A percentile compares a stretch with the other conserved stretches of the same genome.
Conservation (phyloP, 2,113 vertebrate genomes). For the Silurus meridionalis region DNA sequence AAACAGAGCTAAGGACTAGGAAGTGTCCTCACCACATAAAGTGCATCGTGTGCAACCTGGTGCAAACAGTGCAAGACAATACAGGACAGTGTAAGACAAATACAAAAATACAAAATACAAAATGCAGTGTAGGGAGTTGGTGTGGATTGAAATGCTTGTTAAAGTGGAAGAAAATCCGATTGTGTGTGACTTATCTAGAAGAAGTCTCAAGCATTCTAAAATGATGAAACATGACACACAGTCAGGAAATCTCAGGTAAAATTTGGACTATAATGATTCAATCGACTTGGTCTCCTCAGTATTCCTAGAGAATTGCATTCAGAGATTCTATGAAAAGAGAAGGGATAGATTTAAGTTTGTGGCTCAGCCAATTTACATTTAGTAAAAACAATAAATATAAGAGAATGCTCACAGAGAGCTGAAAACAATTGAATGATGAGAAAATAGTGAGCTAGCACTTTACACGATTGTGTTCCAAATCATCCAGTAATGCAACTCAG, state of each 20-base stretch:
- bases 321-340: background rate
- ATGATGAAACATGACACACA: slow-evolving; percentile 6
- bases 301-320: background rate
- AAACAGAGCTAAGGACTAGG: too few species aligned
- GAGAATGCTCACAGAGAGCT: background rate
- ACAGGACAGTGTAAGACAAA: too few species aligned
- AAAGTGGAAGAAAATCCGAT: background rate
- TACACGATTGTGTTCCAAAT: background rate
- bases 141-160: background rate
- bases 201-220: background rate
- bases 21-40: too few species aligned
- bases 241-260: background rate
- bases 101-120: too few species aligned
- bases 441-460: background rate
- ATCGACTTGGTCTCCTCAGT: background rate
- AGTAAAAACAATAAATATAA: background rate
- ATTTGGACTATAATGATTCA: background rate
- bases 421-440: background rate
- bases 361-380: background rate
- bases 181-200: background rate
- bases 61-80: too few species aligned
- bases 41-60: too few species aligned
- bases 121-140: too few species aligned
- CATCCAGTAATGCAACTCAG: background rate
- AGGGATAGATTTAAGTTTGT: background rate